Evolutionary conservation across 2,888 invertebrate species (phyloP), one percentile per base, ranked within the genome.

Genomic region (Eueremaeus valkanovi): DNA sequence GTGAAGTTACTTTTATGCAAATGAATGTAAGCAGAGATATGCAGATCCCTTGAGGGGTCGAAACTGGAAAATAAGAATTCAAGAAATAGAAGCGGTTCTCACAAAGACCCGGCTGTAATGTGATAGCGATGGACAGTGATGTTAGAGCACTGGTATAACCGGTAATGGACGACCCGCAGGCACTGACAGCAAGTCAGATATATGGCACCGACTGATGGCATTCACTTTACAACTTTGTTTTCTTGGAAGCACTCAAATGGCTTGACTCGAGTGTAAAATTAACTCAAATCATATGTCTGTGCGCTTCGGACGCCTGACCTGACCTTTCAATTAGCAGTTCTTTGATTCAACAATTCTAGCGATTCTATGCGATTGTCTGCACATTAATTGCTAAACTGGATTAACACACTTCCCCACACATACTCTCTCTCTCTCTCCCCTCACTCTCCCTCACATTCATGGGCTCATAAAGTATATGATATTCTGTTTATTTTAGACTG

Each of bases 141-240:
- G 16, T 58, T 3, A 24, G 16, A 58, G 58, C 8, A 29, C 21
- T 49, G 49, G 49, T 49, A 58, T 11, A 27, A 16, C 51, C 5
- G 16, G 58, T 58, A 27, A 58, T 58, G 58, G 58, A 58, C 58
- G 29, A 16, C 58, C 58, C 58, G 58, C 58, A 58, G 58, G 58
- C 58, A 58, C 16, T 27, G 24, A 58, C 58, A 58, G 16, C 58
- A 24, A 58, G 58, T 58, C 58, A 29, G 24, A 58, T 21, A 58
- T 29, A 58, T 27, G 29, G 27, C 29, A 29, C 24, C 27, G 21
- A 58, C 24, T 58, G 58, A 24, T 58, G 21, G 58, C 58, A 58
- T 58, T 58, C 21, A 3, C 58, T 58, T 27, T 58, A 58, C 58
- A 27, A 16, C 58, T 58, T 58, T 27, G 24, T 58, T 58, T 58